These are phyloP conservation scores for Electrophaes corylata DNA, from an alignment of 2,888 invertebrate species.

Conservation along the genomic window DNA sequence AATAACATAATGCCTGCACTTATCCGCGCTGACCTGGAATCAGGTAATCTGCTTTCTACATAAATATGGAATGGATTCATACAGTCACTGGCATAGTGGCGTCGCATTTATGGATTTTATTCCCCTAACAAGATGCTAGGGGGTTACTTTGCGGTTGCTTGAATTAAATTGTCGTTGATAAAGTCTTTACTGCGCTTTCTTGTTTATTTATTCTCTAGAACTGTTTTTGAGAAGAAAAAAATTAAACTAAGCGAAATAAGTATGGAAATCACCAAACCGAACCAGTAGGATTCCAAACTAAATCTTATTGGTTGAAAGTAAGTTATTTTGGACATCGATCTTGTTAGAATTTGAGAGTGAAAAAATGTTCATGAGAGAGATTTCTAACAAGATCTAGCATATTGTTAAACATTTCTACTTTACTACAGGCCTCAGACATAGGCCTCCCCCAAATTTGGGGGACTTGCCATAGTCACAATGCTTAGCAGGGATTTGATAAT, in stretches of 20 bases:
- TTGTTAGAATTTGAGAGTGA: not conserved
- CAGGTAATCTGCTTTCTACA: slow-evolving; percentile 12
- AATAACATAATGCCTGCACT: not conserved
- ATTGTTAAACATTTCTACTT: too few relatives aligned
- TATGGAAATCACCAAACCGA: slow-evolving; percentile 2
- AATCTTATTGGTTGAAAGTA: slow-evolving; percentile 1
- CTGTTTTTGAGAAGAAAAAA: slow-evolving; percentile 15
- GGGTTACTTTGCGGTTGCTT: slow-evolving; percentile 69
- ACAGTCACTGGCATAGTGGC: slow-evolving; percentile 43
- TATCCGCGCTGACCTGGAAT: not conserved
- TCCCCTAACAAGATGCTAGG: slow-evolving; percentile 79
- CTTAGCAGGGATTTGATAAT: too few relatives aligned
- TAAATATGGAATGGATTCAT: slow-evolving; percentile 2
- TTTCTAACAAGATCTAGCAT: too few relatives aligned
- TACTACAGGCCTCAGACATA: too few relatives aligned
- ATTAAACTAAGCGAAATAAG: slow-evolving; percentile 29
- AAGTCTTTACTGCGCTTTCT: slow-evolving; percentile 66
- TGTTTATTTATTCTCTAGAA: slow-evolving; percentile 49
- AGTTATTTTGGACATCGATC: not conserved
- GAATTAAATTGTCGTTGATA: slow-evolving; percentile 82
- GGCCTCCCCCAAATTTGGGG: too few relatives aligned
- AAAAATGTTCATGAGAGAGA: too few relatives aligned
- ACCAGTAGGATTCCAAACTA: not conserved
- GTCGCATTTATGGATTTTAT: slow-evolving; percentile 82
- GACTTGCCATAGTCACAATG: too few relatives aligned